Percentiles rank a stretch among this genome's conserved stretches.
phyloP scores from a whole-genome alignment of 2,888 invertebrate genomes.

The Cryptocephalus primarius region DNA sequence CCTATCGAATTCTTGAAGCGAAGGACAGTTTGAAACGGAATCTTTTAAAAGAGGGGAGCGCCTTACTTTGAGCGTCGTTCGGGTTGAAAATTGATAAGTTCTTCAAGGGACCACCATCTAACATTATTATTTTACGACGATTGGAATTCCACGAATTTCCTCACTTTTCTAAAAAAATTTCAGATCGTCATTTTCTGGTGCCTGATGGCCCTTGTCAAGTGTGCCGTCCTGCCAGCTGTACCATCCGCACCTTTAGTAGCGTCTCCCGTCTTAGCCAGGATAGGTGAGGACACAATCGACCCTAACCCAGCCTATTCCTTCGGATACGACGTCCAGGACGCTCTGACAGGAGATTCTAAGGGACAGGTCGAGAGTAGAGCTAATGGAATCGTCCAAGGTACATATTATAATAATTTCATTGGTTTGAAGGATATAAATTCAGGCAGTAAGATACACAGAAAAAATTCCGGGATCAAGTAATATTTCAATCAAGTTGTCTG shows the following conservation, averaged over 20 bases:
- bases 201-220: constrained; percentile 19
- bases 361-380: constrained; percentile 44
- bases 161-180: neutral
- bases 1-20: neutral
- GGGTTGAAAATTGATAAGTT: no score
- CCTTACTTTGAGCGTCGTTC: no score
- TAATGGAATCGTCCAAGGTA: constrained; percentile 51
- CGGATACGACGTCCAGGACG: constrained; percentile 58
- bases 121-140: no score
- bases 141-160: no score
- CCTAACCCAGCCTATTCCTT: constrained; percentile 57
- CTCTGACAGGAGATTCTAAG: constrained; percentile 49
- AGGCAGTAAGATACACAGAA: no score
- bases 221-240: constrained; percentile 33
- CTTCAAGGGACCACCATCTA: no score
- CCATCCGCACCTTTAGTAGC: constrained; percentile 18
- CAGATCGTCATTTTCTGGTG: constrained; percentile 22
- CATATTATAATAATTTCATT: no score
- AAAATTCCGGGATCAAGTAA: no score
- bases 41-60: no score
- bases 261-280: constrained; percentile 37
- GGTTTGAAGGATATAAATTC: no score
- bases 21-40: no score
- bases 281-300: constrained; percentile 38
- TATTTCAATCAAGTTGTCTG: no score